These are phyloP conservation scores for Larimichthys polyactis DNA, from an alignment of 2,113 vertebrate genomes.

Conservation along the genomic window DNA sequence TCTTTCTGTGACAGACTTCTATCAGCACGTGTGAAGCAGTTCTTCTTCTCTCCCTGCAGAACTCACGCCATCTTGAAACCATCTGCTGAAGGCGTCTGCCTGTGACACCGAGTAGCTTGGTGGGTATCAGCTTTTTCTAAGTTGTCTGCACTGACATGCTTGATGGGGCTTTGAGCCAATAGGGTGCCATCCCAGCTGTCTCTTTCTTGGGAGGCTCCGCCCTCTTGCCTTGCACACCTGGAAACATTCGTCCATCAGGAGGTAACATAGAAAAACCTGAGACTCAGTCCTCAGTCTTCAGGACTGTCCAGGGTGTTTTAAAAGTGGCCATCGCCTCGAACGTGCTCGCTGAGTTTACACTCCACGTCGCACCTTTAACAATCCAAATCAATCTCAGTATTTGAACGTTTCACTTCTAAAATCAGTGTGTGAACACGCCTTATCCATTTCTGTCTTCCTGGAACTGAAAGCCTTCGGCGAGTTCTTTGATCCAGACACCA, in stretches of 20 bases:
- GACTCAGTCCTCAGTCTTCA: too few relatives aligned
- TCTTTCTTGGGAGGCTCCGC: too few relatives aligned
- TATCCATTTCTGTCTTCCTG: background rate
- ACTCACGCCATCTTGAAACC: conserved; percentile 86
- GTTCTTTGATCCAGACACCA: background rate
- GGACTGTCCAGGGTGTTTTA: too few relatives aligned
- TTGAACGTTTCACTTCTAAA: background rate
- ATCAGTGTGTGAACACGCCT: background rate
- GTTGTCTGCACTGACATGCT: too few relatives aligned
- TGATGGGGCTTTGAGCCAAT: too few relatives aligned
- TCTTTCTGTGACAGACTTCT: background rate
- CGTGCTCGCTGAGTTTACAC: too few relatives aligned
- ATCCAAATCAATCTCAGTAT: background rate
- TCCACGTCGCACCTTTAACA: background rate
- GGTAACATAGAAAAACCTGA: too few relatives aligned
- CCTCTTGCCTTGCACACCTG: too few relatives aligned
- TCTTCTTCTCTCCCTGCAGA: conserved; percentile 68
- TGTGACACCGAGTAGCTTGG: conserved; percentile 60
- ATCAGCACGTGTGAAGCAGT: background rate
- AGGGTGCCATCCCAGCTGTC: too few relatives aligned
- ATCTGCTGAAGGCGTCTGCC: conserved; percentile 80
- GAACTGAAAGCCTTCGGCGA: background rate
- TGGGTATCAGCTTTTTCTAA: conserved; percentile 38
- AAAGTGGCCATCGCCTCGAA: too few relatives aligned
- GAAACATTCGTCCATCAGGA: too few relatives aligned